These are phyloP conservation scores for Drosophila pseudotalamancana DNA, from an alignment of 2,888 invertebrate species.

Conservation along the genomic window DNA sequence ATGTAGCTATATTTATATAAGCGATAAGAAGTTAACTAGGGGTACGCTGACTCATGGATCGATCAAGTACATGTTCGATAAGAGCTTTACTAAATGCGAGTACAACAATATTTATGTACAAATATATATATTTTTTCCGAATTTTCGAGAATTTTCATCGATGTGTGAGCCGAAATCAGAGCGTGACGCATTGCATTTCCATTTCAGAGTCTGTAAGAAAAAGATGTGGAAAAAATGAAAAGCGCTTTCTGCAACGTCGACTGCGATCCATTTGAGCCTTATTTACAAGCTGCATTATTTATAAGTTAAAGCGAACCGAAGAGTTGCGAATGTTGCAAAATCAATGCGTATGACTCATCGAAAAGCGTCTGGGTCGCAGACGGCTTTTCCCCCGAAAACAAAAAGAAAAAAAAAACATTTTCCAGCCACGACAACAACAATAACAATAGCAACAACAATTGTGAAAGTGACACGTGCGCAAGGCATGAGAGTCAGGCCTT, in stretches of 20 bases:
- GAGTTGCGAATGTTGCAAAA: background rate
- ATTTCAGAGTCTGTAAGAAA: conserved; percentile 13
- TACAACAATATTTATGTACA: too few species aligned
- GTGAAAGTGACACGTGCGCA: conserved; percentile 72
- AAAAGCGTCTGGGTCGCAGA: conserved; percentile 19
- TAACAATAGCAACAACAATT: conserved; percentile 40
- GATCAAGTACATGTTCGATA: too few species aligned
- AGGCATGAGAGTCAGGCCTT: conserved; percentile 9
- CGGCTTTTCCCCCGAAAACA: conserved; percentile 33
- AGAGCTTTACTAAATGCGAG: too few species aligned
- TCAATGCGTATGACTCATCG: conserved; percentile 40
- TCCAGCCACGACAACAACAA: conserved; percentile 15
- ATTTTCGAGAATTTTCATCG: conserved; percentile 16
- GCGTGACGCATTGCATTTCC: conserved; percentile 69
- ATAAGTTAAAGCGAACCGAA: background rate
- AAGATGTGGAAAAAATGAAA: conserved; percentile 46
- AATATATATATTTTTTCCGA: background rate
- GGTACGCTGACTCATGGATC: too few species aligned
- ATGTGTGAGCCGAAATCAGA: conserved; percentile 43
- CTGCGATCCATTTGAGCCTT: conserved; percentile 25
- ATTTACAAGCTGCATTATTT: conserved; percentile 34
- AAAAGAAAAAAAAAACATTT: too few species aligned
- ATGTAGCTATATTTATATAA: too few species aligned
- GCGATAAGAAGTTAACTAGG: too few species aligned
- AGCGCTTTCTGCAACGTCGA: conserved; percentile 28